Evolutionary conservation across 1,140 invertebrate species (phyloP).

Genomic region (Drosophila pectinifera): DNA sequence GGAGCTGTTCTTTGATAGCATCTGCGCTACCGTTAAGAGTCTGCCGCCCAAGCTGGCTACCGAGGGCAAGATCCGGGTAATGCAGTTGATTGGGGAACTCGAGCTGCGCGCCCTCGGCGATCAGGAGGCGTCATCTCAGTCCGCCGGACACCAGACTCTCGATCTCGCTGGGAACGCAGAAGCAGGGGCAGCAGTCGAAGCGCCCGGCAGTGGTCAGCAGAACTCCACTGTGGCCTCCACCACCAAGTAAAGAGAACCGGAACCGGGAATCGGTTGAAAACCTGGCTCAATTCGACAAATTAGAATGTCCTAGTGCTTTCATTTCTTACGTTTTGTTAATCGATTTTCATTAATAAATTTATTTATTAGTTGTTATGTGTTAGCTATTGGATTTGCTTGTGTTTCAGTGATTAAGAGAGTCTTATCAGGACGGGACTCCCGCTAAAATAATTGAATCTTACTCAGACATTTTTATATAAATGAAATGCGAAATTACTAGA

Average conservation of each 20-base stretch:
- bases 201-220: conserved; percentile 60
- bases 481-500: not conserved
- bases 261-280: conserved; percentile 32
- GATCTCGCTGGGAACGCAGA: conserved; percentile 24
- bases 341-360: conserved; percentile 41
- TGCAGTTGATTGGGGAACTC: conserved; percentile 75
- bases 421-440: not conserved
- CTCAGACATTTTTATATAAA: no score
- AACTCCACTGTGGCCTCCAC: conserved; percentile 72
- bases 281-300: conserved; percentile 22
- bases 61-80: conserved; percentile 75
- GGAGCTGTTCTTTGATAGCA: conserved; percentile 80
- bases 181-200: conserved; percentile 20
- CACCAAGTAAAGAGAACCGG: conserved; percentile 43
- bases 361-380: conserved; percentile 42
- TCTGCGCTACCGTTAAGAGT: conserved; percentile 69
- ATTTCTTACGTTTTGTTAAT: conserved; percentile 28
- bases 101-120: conserved; percentile 74
- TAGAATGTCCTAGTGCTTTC: conserved; percentile 24
- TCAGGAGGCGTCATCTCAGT: conserved; percentile 43
- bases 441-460: not conserved
- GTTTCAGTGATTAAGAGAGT: not conserved
- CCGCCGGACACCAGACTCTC: conserved; percentile 1
- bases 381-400: not conserved
- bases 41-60: conserved; percentile 76